phyloP scores from a whole-genome alignment of 1,140 invertebrate species.

The Sminthurides bifidus region DNA sequence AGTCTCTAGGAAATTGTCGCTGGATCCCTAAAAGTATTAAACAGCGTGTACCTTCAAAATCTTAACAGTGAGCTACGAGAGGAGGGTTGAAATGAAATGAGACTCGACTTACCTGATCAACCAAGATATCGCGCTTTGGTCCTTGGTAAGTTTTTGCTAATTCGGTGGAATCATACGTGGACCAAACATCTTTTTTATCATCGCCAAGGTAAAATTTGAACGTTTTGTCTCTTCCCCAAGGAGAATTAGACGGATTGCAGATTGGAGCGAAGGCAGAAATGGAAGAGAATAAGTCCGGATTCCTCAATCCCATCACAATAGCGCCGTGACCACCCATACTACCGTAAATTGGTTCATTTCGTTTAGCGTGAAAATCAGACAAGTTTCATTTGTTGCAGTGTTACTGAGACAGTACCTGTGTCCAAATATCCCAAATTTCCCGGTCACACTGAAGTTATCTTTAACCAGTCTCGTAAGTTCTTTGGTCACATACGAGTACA shows the following conservation, averaged over 20 bases:
- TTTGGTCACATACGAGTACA: constrained; percentile 91
- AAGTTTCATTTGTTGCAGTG: neutral
- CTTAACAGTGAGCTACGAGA: neutral
- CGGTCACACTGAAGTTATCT: constrained; percentile 35
- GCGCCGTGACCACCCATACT: constrained; percentile 98
- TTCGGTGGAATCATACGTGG: constrained; percentile 76
- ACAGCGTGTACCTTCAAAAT: neutral
- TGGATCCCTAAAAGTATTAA: constrained; percentile 50
- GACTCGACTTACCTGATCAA: constrained; percentile 68
- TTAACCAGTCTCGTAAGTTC: constrained; percentile 73
- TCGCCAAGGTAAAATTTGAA: constrained; percentile 75
- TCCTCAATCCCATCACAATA: constrained; percentile 78
- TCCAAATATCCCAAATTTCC: constrained; percentile 35
- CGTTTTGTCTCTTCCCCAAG: constrained; percentile 76
- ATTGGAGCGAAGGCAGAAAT: constrained; percentile 97
- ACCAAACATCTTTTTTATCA: constrained; percentile 53
- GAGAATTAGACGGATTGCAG: constrained; percentile 68
- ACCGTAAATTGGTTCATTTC: constrained; percentile 31
- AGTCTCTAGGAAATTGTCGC: constrained; percentile 68
- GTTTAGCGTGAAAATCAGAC: neutral
- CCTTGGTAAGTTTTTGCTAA: constrained; percentile 74
- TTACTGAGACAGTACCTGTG: constrained; percentile 32
- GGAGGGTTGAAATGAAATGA: neutral
- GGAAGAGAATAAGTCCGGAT: constrained; percentile 75
- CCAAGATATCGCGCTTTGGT: constrained; percentile 65